phyloP scores from a whole-genome alignment of 1,140 invertebrate species.

The Vanessa atalanta region DNA sequence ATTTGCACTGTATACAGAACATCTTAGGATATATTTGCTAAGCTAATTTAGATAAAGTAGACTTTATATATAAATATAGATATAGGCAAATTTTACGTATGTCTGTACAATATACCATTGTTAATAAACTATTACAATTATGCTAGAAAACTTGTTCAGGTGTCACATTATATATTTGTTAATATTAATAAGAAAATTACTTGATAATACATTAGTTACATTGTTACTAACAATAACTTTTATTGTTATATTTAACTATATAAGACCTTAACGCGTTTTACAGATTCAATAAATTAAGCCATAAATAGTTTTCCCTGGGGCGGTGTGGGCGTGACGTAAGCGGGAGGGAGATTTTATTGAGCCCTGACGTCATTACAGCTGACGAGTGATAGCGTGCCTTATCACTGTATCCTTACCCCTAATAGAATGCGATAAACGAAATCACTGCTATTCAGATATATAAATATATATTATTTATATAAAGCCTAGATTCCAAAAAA shows the following conservation, averaged over 20 bases:
- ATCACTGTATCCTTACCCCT: conserved; percentile 38
- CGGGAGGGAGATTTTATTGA: conserved; percentile 44
- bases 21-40: not conserved
- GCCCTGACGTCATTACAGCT: conserved; percentile 67
- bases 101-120: not conserved
- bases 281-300: conserved; percentile 28
- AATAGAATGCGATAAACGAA: conserved; percentile 9
- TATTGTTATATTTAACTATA: not conserved
- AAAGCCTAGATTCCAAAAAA: conserved; percentile 13
- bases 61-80: not conserved
- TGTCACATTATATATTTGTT: not conserved
- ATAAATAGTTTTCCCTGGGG: conserved; percentile 44
- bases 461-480: conserved; percentile 9
- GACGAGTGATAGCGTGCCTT: conserved; percentile 55
- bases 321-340: conserved; percentile 53
- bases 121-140: not conserved
- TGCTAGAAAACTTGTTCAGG: not conserved
- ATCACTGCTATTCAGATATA: conserved; percentile 13
- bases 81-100: not conserved
- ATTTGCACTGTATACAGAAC: no score
- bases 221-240: not conserved
- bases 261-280: conserved; percentile 8
- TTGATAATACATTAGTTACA: not conserved
- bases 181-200: not conserved
- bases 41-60: not conserved